phyloP scores from a whole-genome alignment of 30 jellyfish, hydroid and myxozoan genomes.

The Phacellophora camtschatica region DNA sequence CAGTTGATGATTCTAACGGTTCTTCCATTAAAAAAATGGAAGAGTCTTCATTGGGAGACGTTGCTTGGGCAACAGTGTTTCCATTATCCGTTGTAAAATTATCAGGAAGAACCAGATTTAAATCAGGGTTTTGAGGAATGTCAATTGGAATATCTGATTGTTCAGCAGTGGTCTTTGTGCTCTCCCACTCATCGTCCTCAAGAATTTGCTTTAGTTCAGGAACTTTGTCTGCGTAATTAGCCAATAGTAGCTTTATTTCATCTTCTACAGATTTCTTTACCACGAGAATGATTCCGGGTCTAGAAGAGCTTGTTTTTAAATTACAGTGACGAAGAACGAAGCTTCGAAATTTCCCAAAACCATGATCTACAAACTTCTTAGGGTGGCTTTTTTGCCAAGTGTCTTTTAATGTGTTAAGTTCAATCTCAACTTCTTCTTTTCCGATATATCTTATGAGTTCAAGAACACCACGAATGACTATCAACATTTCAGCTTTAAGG shows the following conservation, averaged over 20 bases:
- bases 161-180: too few species aligned
- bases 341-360: not conserved
- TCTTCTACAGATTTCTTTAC: not conserved
- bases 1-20: too few species aligned
- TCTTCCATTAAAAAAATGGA: too few species aligned
- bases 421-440: not conserved
- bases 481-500: not conserved
- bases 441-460: not conserved
- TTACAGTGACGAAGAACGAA: not conserved
- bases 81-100: too few species aligned
- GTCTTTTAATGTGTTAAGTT: not conserved
- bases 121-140: too few species aligned
- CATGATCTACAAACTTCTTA: not conserved
- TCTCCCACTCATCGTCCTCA: too few species aligned
- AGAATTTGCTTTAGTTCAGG: too few species aligned
- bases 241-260: not conserved
- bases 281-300: not conserved
- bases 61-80: too few species aligned
- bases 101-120: too few species aligned
- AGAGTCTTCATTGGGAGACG: too few species aligned
- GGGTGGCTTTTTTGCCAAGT: not conserved
- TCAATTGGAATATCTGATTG: too few species aligned
- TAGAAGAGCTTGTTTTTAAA: not conserved
- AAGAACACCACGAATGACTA: not conserved
- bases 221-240: not conserved